These are phyloP conservation scores for Dolomedes plantarius DNA, from an alignment of 2,888 invertebrate species.

Conservation along the genomic window DNA sequence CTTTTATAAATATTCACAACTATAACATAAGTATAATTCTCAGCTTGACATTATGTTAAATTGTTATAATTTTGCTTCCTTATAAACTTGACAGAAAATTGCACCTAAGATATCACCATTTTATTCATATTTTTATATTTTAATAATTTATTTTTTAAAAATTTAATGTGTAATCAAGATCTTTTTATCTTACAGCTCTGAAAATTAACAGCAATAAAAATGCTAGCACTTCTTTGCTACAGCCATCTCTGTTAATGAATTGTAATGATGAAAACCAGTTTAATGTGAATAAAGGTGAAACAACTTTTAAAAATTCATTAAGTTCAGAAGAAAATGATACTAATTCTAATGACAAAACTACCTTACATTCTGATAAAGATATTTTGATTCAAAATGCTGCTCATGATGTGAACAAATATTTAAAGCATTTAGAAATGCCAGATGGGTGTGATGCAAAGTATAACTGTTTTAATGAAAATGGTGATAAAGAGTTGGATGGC, in stretches of 20 bases:
- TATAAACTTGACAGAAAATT: too few relatives aligned
- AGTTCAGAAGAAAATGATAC: background rate
- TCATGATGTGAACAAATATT: background rate
- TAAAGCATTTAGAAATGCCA: constrained; percentile 24
- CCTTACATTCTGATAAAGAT: background rate
- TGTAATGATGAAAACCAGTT: background rate
- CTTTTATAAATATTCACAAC: too few relatives aligned
- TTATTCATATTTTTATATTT: too few relatives aligned
- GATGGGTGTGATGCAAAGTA: background rate
- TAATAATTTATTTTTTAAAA: too few relatives aligned
- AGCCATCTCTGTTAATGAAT: background rate
- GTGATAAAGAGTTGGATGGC: background rate
- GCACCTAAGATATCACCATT: too few relatives aligned
- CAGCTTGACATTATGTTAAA: too few relatives aligned
- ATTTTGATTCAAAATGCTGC: background rate
- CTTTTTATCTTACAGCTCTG: background rate
- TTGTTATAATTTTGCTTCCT: too few relatives aligned
- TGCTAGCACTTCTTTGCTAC: background rate
- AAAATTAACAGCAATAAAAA: background rate
- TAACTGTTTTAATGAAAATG: background rate
- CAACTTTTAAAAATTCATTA: background rate
- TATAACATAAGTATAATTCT: too few relatives aligned
- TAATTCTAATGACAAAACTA: background rate
- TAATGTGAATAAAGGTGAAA: background rate
- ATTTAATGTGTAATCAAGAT: background rate